phyloP scores from a whole-genome alignment of 2,888 invertebrate genomes.

The Halictus quadricinctus region DNA sequence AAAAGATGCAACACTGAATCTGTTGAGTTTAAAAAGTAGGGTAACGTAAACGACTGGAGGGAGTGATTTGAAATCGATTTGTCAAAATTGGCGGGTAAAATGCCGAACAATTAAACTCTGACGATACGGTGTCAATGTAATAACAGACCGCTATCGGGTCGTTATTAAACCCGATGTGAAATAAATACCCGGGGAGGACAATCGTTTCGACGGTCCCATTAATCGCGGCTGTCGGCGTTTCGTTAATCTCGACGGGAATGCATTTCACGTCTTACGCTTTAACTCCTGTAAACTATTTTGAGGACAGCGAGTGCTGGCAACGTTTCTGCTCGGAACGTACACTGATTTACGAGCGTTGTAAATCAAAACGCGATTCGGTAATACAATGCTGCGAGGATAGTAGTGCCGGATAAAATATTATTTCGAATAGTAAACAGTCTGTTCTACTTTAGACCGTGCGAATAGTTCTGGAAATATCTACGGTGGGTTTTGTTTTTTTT shows the following conservation, averaged over 20 bases:
- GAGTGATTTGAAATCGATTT: background rate
- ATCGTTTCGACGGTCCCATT: slow-evolving; percentile 60
- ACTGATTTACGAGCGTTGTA: slow-evolving; percentile 74
- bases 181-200: slow-evolving; percentile 42
- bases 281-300: slow-evolving; percentile 76
- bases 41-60: background rate
- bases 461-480: background rate
- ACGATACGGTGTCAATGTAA: background rate
- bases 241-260: slow-evolving; percentile 69
- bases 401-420: background rate
- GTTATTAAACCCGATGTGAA: slow-evolving; percentile 30
- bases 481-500: background rate
- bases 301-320: slow-evolving; percentile 72
- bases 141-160: background rate
- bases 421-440: background rate
- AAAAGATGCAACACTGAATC: too few species aligned
- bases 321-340: slow-evolving; percentile 70
- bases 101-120: slow-evolving; percentile 14
- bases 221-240: slow-evolving; percentile 67
- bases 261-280: slow-evolving; percentile 65
- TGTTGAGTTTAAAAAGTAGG: background rate
- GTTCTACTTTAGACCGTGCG: background rate
- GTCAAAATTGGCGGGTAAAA: background rate
- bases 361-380: slow-evolving; percentile 73
- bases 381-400: slow-evolving; percentile 70